Conservation (phyloP, 2,797 vertebrate genomes). For the Columba guinea region DNA sequence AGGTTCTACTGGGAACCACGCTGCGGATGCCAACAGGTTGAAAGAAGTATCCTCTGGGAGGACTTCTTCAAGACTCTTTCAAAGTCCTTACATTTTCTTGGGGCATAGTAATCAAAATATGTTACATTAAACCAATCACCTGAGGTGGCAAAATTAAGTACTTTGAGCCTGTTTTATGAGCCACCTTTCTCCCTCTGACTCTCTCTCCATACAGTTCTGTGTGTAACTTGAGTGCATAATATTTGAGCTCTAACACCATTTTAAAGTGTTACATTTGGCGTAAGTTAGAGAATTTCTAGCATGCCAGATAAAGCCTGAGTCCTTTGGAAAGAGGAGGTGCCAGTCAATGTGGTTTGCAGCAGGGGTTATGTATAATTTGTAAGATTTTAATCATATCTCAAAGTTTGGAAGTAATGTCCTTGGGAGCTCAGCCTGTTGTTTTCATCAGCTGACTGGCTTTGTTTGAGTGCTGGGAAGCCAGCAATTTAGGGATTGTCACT, state of each 20-base stretch:
- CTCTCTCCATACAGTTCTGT: fast-evolving
- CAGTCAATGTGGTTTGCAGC: background rate
- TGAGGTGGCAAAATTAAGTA: background rate
- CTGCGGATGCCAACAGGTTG: background rate
- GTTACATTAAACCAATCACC: background rate
- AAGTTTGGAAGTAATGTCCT: background rate
- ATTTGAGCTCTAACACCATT: background rate
- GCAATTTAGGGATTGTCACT: background rate
- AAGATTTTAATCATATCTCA: background rate
- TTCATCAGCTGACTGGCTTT: background rate
- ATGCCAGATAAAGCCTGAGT: background rate
- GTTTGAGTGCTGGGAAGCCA: background rate
- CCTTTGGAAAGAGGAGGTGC: background rate
- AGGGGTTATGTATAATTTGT: background rate
- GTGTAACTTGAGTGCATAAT: background rate
- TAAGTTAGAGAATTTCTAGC: background rate
- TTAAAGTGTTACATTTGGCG: background rate
- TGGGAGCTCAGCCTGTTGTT: background rate
- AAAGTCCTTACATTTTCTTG: background rate
- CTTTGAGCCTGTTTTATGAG: background rate
- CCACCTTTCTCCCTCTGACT: background rate
- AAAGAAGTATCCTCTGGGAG: background rate
- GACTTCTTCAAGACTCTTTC: background rate
- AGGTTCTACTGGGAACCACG: background rate
- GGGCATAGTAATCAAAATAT: background rate